Percentiles rank a stretch among this genome's conserved stretches.
These are phyloP conservation scores for Struthio camelus DNA, from an alignment of 2,113 vertebrate species.

Conservation along the genomic window DNA sequence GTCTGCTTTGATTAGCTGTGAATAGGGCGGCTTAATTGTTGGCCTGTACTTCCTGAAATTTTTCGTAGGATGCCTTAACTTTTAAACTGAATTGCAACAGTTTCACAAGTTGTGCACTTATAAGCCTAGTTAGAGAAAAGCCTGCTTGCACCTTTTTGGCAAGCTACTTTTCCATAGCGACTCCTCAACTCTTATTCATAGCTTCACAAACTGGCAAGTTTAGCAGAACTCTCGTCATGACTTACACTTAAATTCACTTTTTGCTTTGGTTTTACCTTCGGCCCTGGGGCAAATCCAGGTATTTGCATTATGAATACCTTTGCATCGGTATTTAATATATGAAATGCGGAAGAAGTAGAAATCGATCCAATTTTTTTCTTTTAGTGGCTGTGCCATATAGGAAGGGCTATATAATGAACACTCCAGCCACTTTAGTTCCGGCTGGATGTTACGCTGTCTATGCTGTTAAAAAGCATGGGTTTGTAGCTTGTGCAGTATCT, in stretches of 20 bases:
- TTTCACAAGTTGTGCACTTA: neutral
- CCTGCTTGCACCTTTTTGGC: no score
- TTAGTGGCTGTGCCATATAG: neutral
- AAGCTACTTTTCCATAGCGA: neutral
- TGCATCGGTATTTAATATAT: neutral
- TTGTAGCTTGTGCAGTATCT: neutral
- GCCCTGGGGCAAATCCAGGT: neutral
- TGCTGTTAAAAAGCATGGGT: fast-evolving
- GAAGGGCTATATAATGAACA: neutral
- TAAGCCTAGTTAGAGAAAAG: no score
- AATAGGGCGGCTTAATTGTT: neutral
- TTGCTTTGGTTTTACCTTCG: neutral
- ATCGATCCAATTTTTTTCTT: no score
- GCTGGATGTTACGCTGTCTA: no score
- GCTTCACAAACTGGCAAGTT: neutral
- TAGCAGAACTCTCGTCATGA: neutral
- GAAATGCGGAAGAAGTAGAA: neutral
- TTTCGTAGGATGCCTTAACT: neutral
- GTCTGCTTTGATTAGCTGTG: neutral
- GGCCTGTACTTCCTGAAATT: neutral
- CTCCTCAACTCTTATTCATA: neutral
- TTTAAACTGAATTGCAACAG: neutral
- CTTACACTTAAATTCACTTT: neutral
- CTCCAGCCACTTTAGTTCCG: neutral
- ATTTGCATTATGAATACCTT: neutral